Evolutionary conservation across 2,797 vertebrate species (phyloP).

Genomic region (Limosa lapponica): DNA sequence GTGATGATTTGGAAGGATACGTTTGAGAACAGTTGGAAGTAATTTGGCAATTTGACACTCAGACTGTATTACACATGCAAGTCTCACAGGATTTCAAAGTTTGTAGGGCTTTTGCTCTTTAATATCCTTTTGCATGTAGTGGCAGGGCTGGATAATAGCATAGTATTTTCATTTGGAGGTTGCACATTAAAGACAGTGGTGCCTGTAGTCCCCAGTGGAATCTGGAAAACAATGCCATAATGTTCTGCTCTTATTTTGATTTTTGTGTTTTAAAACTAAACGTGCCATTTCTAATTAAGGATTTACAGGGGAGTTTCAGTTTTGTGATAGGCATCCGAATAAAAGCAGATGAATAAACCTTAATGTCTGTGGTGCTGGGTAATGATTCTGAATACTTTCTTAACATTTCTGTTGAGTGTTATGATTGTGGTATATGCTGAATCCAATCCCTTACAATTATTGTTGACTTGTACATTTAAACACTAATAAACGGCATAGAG

Average conservation of each 20-base stretch:
- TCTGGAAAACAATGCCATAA: background rate
- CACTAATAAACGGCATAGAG: background rate
- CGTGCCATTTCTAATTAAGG: background rate
- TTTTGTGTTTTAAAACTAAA: background rate
- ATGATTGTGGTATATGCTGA: background rate
- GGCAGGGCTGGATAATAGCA: background rate
- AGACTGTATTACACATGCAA: background rate
- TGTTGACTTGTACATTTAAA: background rate
- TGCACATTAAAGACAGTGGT: background rate
- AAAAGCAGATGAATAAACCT: background rate
- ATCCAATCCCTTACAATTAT: background rate
- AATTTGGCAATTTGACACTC: background rate
- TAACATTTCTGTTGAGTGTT: background rate
- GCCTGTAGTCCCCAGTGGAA: background rate
- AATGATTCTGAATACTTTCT: background rate
- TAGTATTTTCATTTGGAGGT: background rate
- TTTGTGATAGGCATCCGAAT: background rate
- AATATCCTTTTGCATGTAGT: background rate
- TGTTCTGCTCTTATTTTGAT: background rate
- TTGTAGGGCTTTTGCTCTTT: background rate
- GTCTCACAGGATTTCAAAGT: background rate
- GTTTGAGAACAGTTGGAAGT: constrained; percentile 1
- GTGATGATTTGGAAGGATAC: background rate
- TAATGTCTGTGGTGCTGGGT: background rate
- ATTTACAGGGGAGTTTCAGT: background rate